Evolutionary conservation across 2,888 invertebrate species (phyloP), one percentile per base, ranked within the genome.

Genomic region (Drosophila histrio): DNA sequence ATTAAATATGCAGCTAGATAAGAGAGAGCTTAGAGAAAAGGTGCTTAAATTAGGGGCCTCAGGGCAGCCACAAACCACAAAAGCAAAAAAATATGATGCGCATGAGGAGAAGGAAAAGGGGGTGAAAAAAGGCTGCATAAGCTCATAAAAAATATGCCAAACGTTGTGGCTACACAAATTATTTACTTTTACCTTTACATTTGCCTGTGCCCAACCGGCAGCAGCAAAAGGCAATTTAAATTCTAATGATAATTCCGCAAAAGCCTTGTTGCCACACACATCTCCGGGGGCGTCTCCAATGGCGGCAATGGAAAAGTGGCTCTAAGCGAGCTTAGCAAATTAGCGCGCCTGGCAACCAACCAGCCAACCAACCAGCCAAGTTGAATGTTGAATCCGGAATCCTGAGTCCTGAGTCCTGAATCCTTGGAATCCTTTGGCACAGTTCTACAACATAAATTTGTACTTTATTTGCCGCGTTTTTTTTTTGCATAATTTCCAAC

Each of bases 241-340:
- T 83, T 83, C 86, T 83, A 86, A 83, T 83, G 86, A 83, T 83
- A 86, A 83, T 83, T 52, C 86, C 86, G 72, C 83, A 67, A 82
- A 82, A 79, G 69, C 70, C 69, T 47, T 53, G 52, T 57, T 36
- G 30, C 30, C 22, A 15, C 50, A 17, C 39, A 15, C 22, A 46
- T 56, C 17, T 9, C 17, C 24, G 57, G 57, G 52, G 60, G 39
- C 41, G 63, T 46, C 59, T 47, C 64, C 43, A 57, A 28, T 54
- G 30, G 24, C 47, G 32, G 32, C 72, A 34, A 49, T 53, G 58
- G 41, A 26, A 70, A 70, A 47, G 56, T 43, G 75, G 52, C 67
- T 74, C 59, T 76, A 76, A 83, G 80, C 58, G 71, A 78, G 82
- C 80, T 82, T 82, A 80, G 71, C 78, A 86, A 82, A 82, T 82